Base-by-base conservation (phyloP, 2,888 invertebrate species). In the Pterobdella sp. region DNA sequence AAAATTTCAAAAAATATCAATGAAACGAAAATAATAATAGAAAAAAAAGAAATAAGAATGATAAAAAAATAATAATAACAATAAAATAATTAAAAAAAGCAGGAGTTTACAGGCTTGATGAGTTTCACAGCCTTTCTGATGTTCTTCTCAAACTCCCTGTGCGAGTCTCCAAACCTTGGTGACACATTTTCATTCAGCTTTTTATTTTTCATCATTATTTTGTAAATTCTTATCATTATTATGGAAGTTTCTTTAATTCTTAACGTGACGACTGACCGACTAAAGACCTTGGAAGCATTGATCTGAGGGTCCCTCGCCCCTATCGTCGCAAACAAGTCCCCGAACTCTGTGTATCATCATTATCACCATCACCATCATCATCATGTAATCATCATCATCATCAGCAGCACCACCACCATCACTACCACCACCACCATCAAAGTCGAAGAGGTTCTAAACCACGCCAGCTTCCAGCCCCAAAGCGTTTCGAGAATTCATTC, bases 281-380 rank as follows among this genome's bases (percentile, higher is more conserved):
- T 89, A 83, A 97, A 98, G 0, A 95, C 94, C 81, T 95, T 94
- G 36, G 94, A 94, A 0, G 96, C 96, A 73, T 92, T 87, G 0
- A 93, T 90, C 81, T 96, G 95, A 0, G 96, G 95, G 82, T 98
- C 97, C 73, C 94, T 87, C 0, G 94, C 95, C 0, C 97, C 97
- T 76, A 98, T 93, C 18, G 89, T 89, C 0, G 93, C 91, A 84
- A 97, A 98, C 37, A 92, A 90, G 81, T 97, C 95, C 0, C 98
- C 97, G 84, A 98, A 90, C 0, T 90, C 90, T 87, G 88, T 67
- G 35, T 18, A n/a, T 67, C 31, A 64, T 64, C 29, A 49, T 49
- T n/a, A 18, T 49, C 52, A 49, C 52, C 52, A 49, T 49, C 18
- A 49, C 14, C 14, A 18, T 49, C 52, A 18, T n/a, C 52, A 49